Evolutionary conservation across 2,888 invertebrate species (phyloP), one percentile per base, ranked within the genome.

Genomic region (Ichneumon xanthorius): DNA sequence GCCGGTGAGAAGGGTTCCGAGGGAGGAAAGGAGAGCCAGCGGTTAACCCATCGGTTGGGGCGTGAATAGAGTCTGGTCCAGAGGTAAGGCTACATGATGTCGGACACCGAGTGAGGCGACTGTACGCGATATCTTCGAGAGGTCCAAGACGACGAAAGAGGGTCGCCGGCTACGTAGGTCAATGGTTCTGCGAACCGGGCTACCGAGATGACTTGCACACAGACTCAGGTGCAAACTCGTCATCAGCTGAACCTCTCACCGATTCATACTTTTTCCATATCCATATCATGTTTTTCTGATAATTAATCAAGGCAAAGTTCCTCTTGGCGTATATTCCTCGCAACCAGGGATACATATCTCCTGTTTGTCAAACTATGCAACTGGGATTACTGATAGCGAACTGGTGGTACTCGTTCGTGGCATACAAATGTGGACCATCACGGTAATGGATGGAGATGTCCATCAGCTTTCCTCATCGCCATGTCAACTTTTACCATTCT

Each of bases 21-120:
- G 16, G 45, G 45, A 16, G 16, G 63, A 63, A 30, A 33, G 33
- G 63, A 63, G 78, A 78, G 78, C 76, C 84, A 88, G 88, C 89
- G 91, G 92, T 91, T 91, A 91, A 91, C 90, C 91, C 87, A 90
- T 90, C 90, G 88, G 88, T 87, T 88, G 87, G 88, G 90, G 90
- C 88, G 91, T 90, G 91, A 92, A 92, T 92, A 88, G 92, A 91
- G 89, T 88, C 87, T 87, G 87, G 88, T 89, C 88, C 88, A 88
- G 88, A 88, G 86, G 86, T 89, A 89, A 76, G 76, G 67, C 78
- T 79, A 75, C 90, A 90, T 87, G 89, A 90, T 91, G 91, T 90
- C 89, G 88, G 88, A 90, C 90, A 91, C 86, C 65, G 70, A 75
- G 75, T 55, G 71, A 26, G 71, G 50, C 67, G 45, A 53, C 73